Evolutionary conservation across 2,797 vertebrate species (phyloP).

Genomic region (Enteromius thamalakanensis): DNA sequence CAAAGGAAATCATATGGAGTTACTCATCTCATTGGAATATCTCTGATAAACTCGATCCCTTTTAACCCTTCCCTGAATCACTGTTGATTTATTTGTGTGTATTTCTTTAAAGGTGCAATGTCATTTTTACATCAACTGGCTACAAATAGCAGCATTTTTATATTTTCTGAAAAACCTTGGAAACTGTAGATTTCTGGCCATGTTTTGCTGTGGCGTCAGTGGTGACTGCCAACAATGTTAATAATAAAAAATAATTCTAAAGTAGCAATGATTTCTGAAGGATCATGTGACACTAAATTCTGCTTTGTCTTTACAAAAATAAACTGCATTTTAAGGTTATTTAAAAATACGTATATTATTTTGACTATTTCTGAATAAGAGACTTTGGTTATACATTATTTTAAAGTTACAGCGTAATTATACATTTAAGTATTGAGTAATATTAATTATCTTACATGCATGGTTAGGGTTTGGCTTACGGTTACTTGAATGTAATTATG

Average conservation of each 20-base stretch:
- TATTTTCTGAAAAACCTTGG: not conserved
- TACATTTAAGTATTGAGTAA: not conserved
- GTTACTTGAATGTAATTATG: not conserved
- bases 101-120: not conserved
- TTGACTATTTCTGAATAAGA: not conserved
- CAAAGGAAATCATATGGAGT: constrained; percentile 68
- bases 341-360: not conserved
- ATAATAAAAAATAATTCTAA: not conserved
- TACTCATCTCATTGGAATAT: constrained; percentile 67
- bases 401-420: not conserved
- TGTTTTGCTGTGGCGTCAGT: not conserved
- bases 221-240: not conserved
- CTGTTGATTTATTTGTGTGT: not conserved
- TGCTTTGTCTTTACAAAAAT: not conserved
- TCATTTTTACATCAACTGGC: not conserved
- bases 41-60: constrained; percentile 21
- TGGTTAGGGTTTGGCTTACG: not conserved
- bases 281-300: not conserved
- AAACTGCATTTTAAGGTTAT: not conserved
- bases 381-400: not conserved
- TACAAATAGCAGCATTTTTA: not conserved
- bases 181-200: not conserved
- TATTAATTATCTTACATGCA: not conserved
- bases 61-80: constrained; percentile 45
- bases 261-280: not conserved